Conservation (phyloP, 2,797 vertebrate genomes). For the Propithecus deckenii region DNA sequence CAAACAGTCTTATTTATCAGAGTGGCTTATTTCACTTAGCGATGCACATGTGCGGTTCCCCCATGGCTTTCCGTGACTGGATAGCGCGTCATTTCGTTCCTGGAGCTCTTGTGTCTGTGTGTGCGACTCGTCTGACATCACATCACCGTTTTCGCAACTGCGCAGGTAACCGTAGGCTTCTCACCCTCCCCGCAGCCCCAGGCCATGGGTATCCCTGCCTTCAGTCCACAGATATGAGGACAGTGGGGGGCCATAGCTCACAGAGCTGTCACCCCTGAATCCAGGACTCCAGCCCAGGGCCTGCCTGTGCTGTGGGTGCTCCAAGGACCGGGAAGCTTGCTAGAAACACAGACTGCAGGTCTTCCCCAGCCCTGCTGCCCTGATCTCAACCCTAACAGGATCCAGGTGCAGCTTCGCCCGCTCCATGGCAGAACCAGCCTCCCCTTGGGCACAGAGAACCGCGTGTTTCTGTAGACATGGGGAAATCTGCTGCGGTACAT, state of each 20-base stretch:
- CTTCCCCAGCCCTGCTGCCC: accelerated
- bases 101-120: accelerated
- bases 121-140: accelerated
- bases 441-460: accelerated
- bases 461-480: accelerated
- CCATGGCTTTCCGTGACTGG: accelerated
- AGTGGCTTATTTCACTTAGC: accelerated
- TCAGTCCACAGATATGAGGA: accelerated
- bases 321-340: background rate
- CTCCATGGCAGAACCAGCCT: accelerated
- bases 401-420: accelerated
- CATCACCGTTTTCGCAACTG: accelerated
- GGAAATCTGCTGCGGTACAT: accelerated
- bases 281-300: too few relatives aligned
- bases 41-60: accelerated
- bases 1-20: accelerated
- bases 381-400: accelerated
- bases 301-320: accelerated
- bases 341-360: background rate
- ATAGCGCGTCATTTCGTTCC: accelerated
- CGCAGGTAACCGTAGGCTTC: too few relatives aligned
- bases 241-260: accelerated
- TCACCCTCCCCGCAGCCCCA: accelerated
- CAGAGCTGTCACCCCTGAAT: accelerated
- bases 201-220: accelerated